Conservation (phyloP, 2,113 vertebrate genomes). For the Catagonus wagneri region DNA sequence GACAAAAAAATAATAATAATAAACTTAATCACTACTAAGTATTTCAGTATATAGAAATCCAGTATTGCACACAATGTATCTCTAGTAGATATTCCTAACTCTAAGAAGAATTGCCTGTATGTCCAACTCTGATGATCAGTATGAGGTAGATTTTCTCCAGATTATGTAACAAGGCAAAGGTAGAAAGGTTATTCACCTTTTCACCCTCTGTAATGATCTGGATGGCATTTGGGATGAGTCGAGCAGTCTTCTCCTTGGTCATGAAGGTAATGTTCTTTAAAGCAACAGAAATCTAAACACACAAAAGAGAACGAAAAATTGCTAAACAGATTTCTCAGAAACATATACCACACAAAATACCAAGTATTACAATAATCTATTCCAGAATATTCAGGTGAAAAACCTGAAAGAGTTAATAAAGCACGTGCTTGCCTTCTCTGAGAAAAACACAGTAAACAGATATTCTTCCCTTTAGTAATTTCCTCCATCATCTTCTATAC, state of each 20-base stretch:
- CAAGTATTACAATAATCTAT: not conserved
- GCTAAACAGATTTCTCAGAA: conserved; percentile 14
- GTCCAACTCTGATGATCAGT: not conserved
- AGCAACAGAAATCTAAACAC: conserved; percentile 90
- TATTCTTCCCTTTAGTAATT: not conserved
- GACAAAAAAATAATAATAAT: too few species aligned
- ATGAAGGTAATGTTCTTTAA: conserved; percentile 92
- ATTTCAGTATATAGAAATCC: conserved; percentile 22
- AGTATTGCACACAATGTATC: not conserved
- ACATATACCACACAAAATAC: conserved; percentile 43
- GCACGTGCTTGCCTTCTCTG: not conserved
- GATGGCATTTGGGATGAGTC: conserved; percentile 96
- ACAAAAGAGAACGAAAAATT: conserved; percentile 66
- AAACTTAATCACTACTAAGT: not conserved
- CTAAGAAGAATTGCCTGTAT: not conserved
- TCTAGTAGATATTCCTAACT: conserved; percentile 3
- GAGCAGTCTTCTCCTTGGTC: conserved; percentile 95
- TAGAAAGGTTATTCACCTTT: conserved; percentile 88
- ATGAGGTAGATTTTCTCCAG: conserved; percentile 29
- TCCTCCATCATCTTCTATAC: not conserved
- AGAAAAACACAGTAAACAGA: not conserved
- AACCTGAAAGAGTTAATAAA: conserved; percentile 20
- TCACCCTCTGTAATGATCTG: conserved; percentile 92
- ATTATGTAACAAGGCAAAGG: not conserved
- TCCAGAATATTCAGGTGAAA: not conserved